Evolutionary conservation across 92 coral and sea anemone genomes (phyloP), one percentile per base, ranked within the genome.

Genomic region (Porites divaricata): DNA sequence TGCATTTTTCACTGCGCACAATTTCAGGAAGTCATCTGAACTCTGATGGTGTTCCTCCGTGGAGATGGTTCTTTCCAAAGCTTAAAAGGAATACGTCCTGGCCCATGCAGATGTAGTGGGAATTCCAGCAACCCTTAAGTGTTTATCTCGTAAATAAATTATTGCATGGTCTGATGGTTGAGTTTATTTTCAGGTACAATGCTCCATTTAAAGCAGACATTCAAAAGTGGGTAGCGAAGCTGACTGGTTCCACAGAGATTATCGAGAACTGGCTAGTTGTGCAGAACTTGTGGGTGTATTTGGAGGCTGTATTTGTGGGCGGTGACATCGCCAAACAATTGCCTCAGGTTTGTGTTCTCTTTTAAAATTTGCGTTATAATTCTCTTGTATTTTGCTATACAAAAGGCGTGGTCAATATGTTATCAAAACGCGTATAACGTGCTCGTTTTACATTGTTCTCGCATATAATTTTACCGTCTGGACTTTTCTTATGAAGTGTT

Each of bases 181-280:
- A 1, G 16, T 69, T 14, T 70, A 12, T 63, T 48, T 83, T 10
- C 70, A 96, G 99, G 65, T 96, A 96, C 89, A 96, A 96, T 70
- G 99, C 99, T 45, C 99, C 99, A 21, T 96, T 96, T 84, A 96
- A 96, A 74, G 93, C 96, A 1, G 99, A 96, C 9, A 96, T 96
- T 74, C 99, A 96, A 68, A 96, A 96, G 88, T 96, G 99, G 99
- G 95, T 96, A 19, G 99, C 99, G 5, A 96, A 96, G 80, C 85
- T 96, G 66, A 96, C 99, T 4, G 99, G 99, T n/a, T 96, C 99
- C 23, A 96, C 99, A 13, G 99, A 96, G 78, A 96, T 96, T 23
- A 96, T 96, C 79, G 99, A 96, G 85, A 96, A 96, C 95, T 96
- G 99, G 99, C 86, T 96, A 61, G 92, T 96, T 3, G 99, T 96